Evolutionary conservation across 2,888 invertebrate species (phyloP).

Genomic region (Apotomis turbidana): DNA sequence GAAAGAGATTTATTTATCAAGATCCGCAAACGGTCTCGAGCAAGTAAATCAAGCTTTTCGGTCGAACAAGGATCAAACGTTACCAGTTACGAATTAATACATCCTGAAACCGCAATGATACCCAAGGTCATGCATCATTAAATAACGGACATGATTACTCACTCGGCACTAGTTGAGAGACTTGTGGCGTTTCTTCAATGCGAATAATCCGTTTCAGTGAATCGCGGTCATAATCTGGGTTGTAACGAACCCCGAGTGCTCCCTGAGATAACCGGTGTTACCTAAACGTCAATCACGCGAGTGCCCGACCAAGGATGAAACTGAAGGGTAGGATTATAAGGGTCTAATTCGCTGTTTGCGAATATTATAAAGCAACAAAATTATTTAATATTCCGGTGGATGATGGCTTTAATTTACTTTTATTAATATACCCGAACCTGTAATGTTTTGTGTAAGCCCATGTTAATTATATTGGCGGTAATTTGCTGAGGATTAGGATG

Average conservation of each 20-base stretch:
- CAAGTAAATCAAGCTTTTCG: too few relatives aligned
- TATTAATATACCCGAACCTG: constrained; percentile 67
- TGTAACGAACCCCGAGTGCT: constrained; percentile 54
- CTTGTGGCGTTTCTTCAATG: constrained; percentile 41
- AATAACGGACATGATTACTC: constrained; percentile 38
- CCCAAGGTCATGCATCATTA: constrained; percentile 31
- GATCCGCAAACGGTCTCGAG: too few relatives aligned
- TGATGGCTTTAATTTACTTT: constrained; percentile 71
- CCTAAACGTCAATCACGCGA: constrained; percentile 76
- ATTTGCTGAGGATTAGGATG: background rate
- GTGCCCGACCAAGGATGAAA: constrained; percentile 68
- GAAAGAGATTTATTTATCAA: too few relatives aligned
- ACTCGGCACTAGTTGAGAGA: constrained; percentile 32
- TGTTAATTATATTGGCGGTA: constrained; percentile 35
- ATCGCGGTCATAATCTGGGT: constrained; percentile 62
- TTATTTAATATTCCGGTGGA: constrained; percentile 74
- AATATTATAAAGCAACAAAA: constrained; percentile 61
- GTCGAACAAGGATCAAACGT: background rate
- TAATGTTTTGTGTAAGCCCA: constrained; percentile 53
- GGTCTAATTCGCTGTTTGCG: constrained; percentile 67
- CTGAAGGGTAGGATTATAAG: constrained; percentile 80
- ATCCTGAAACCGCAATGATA: constrained; percentile 1
- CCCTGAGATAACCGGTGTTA: constrained; percentile 63
- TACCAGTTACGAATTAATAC: background rate
- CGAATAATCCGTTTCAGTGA: constrained; percentile 50